Evolutionary conservation across 64 coral and sea anemone genomes (phyloP), one percentile per base, ranked within the genome.

Genomic region (Porites australiensis): DNA sequence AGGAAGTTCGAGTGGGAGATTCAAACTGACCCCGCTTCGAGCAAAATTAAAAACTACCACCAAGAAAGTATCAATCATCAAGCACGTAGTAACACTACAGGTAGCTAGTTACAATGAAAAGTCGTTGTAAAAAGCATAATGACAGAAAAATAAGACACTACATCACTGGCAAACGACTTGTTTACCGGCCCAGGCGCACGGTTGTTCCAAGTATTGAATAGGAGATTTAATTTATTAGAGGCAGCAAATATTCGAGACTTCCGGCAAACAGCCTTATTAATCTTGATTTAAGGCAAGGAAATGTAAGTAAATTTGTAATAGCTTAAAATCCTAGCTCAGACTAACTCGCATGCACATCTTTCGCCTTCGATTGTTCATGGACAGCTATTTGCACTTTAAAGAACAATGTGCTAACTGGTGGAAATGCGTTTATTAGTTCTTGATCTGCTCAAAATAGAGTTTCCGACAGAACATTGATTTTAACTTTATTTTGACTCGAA

Each of bases 181-280:
- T 67, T 69, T 68, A 18, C 16, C 44, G 45, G 4, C 62, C 81
- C 81, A 84, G 63, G 81, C 69, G 67, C 27, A 37, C 27, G 27
- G 27, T 44, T n/a, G 47, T 14, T 51, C 44, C 44, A 18, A 84
- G 60, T 18, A 16, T 16, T 64, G 44, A 65, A 83, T 81, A 44
- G 59, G 65, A 46, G 79, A 49, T 83, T 37, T 83, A 20, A 63
- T 48, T 83, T 58, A 58, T 83, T 18, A 83, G 58, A 65, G 61
- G 60, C 60, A 64, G 51, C 79, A 82, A 82, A 82, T 64, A 65
- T 50, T 65, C 13, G 45, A 13, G 14, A 84, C 81, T 84, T 69
- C 81, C 81, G 81, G 27, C 27, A 37, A 37, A 37, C 46, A 69
- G 45, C 44, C 44, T 76, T 76, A 16, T 50, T 50, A 15, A 50